Evolutionary conservation across 2,888 invertebrate species (phyloP), one percentile per base, ranked within the genome.

Genomic region (Carpatolechia fugitivella): DNA sequence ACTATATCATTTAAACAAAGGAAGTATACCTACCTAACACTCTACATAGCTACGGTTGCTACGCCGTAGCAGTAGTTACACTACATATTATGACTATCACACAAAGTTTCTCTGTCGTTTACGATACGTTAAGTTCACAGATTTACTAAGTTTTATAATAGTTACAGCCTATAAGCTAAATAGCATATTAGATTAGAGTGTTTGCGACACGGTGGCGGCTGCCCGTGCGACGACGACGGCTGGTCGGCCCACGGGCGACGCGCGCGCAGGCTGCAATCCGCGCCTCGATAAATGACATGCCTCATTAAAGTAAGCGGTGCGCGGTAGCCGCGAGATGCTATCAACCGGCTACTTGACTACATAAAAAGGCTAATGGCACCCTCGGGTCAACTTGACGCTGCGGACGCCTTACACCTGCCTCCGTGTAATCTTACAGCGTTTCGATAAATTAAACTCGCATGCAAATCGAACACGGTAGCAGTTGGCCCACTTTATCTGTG

Each of bases 241-340:
- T 60, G 63, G 56, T 62, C 59, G 6, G n/a, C n/a, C 38, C 46
- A 55, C 58, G 61, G 62, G 63, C 61, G 64, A 60, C 54, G 63
- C 62, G 63, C 61, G 56, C 62, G 59, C 62, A 66, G 68, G 72
- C 72, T 70, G 70, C 78, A 80, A 76, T 77, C 74, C 69, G 67
- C 67, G 70, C 66, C 60, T 68, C 78, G 74, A 81, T 82, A 85
- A 85, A 83, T 80, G 82, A 77, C 78, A 74, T 66, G 72, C 72
- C 74, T 82, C 82, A 82, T 85, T 85, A 85, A 83, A 81, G 76
- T 72, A 74, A 80, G 81, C 82, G 83, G 80, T 81, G 80, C 78
- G 77, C 84, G 82, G 84, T 70, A 83, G 84, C 80, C 63, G 63
- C 67, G 70, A 78, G 85, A 87, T 88, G 71, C 69, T 85, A 85